Evolutionary conservation across 1,140 invertebrate species (phyloP), one percentile per base, ranked within the genome.

Genomic region (Steinernema feltiae): DNA sequence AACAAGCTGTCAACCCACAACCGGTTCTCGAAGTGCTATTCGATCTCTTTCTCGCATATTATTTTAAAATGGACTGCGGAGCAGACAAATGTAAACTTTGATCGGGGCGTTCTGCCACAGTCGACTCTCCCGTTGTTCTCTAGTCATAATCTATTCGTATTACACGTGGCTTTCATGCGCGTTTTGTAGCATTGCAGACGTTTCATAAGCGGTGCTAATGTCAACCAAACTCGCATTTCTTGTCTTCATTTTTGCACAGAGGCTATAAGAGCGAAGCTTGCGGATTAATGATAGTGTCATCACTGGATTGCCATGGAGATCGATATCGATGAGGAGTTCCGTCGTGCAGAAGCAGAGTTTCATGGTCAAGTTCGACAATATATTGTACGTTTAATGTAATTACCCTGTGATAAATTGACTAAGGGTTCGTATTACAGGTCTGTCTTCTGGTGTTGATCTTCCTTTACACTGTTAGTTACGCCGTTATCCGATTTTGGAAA

Each of bases 311-410:
- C 12, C 7, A 63, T 63, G 53, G 53, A 63, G 24, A 82, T 79
- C 75, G 78, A 79, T 21, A 41, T 30, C 32, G 77, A 78, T n/a
- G 80, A 79, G 31, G 80, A 32, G 18, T 70, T 81, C 32, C 81
- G 78, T n/a, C 70, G 74, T 31, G 77, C 79, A 73, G 83, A 84
- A 32, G 70, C 69, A 27, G 83, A 82, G 73, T 85, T 85, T 73
- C 80, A 85, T 70, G 72, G 70, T 7, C 82, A 78, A 35, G 86
- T 85, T 7, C 46, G 84, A 70, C 78, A 84, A 70, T 81, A 85
- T 70, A 79, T 85, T 71, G 84, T 85, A 73, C 63, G 82, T 78
- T 73, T 32, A 7, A 15, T 63, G 53, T 70, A 70, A 7, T n/a
- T n/a, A n/a, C n/a, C n/a, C n/a, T n/a, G n/a, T n/a, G n/a, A n/a